A percentile compares a stretch with the other conserved stretches of the same genome.
phyloP scores from a whole-genome alignment of 92 coral and sea anemone genomes.

The Palythoa grandis region DNA sequence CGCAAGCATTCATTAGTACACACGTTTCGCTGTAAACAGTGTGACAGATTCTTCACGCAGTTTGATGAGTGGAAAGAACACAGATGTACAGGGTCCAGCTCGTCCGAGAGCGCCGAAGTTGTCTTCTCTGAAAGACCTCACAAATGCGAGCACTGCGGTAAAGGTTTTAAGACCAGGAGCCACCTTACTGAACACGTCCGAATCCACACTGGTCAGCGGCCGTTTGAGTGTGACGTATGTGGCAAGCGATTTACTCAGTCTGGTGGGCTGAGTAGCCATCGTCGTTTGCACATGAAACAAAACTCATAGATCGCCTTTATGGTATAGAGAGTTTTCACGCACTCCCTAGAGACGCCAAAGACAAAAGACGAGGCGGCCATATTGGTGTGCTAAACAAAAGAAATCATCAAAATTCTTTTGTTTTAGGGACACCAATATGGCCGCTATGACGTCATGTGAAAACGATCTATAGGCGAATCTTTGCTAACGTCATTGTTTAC shows the following conservation, averaged over 20 bases:
- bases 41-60: neutral
- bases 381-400: no score
- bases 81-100: neutral
- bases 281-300: constrained; percentile 13
- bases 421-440: no score
- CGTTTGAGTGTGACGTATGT: constrained; percentile 35
- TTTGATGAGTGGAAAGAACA: constrained; percentile 17
- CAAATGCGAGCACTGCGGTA: constrained; percentile 25
- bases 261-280: constrained; percentile 27
- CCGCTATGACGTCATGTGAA: no score
- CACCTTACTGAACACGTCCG: constrained; percentile 29
- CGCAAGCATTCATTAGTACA: constrained; percentile 15
- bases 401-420: no score
- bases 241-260: constrained; percentile 35
- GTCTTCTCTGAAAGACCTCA: neutral
- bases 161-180: constrained; percentile 34
- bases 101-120: neutral
- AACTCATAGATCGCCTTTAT: neutral
- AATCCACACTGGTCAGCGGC: constrained; percentile 33
- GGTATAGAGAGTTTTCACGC: no score
- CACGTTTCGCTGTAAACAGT: constrained; percentile 2
- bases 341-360: no score
- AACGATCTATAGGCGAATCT: no score
- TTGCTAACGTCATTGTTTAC: no score
- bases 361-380: no score